Evolutionary conservation across 2,797 vertebrate species (phyloP), one percentile per base, ranked within the genome.

Genomic region (Lepilemur septentrionalis): DNA sequence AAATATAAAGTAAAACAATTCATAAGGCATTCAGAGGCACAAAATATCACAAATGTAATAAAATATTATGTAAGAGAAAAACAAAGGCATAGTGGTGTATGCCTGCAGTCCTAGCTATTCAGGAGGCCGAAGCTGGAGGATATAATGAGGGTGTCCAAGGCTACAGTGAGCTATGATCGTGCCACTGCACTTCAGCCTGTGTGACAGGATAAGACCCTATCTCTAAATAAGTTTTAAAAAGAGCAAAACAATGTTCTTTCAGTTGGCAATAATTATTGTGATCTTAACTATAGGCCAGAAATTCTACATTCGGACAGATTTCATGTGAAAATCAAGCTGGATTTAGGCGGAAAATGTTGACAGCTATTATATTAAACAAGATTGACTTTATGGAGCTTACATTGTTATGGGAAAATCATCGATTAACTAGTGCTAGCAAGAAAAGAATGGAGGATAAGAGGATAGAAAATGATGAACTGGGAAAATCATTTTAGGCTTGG

Each of bases 1-100:
- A 91, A 81, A 89, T 43, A 89, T 32, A 91, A 88, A 92, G 61
- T 43, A 59, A 89, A 78, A 72, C 18, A 81, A 85, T 76, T 32
- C 8, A 61, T 23, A 76, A 50, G 11, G 8, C 20, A 86, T 69
- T 86, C 11, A 38, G 18, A 93, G 86, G 15, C 1, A n/a, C 12
- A 73, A 59, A 91, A 32, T 50, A 61, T 9, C 59, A 32, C 15
- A 89, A 91, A 8, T 38, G 1, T 30, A 48, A 82, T 82, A 10
- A 41, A 67, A 12, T 38, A n/a, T 46, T 35, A 61, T 30, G 30
- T 70, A 84, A 80, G 11, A 48, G 18, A 61, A 78, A 82, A 83
- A 61, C 2, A 80, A 80, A 43, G 30, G 0, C 32, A 32, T 65
- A 32, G 17, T 65, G 17, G 17, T 65, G 17, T n/a, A 9, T 65